Evolutionary conservation across 2,797 vertebrate species (phyloP).

Genomic region (Sus cebifrons): DNA sequence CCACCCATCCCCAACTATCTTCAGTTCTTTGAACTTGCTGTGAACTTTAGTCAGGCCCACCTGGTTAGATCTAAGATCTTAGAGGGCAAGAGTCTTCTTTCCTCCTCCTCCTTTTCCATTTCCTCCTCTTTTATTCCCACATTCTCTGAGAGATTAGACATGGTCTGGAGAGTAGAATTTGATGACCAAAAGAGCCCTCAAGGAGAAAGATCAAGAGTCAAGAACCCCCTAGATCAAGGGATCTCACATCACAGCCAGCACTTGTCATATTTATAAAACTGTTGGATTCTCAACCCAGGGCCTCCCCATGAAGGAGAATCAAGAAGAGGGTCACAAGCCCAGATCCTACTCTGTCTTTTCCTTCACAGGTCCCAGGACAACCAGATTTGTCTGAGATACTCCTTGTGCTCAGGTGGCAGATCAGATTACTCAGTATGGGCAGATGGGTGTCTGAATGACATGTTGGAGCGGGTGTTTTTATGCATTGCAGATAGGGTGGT

Average conservation of each 20-base stretch:
- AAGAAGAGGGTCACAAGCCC: background rate
- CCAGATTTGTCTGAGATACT: background rate
- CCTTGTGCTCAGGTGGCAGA: background rate
- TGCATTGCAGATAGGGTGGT: too few relatives aligned
- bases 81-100: background rate
- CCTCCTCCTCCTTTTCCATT: background rate
- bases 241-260: background rate
- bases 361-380: background rate
- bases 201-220: background rate
- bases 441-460: background rate
- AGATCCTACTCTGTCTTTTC: background rate
- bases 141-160: background rate
- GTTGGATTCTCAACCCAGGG: background rate
- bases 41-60: background rate
- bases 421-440: background rate
- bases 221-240: background rate
- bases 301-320: background rate
- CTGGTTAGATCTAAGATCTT: background rate
- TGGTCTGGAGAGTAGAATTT: too few relatives aligned
- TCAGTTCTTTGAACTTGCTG: background rate
- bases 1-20: background rate
- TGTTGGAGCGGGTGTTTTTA: background rate
- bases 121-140: too few relatives aligned
- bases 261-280: background rate
- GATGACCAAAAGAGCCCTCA: background rate